A percentile compares a stretch with the other conserved stretches of the same genome.
Evolutionary conservation across 2,888 invertebrate genomes (phyloP).

Genomic region (Calliphora vomitoria): DNA sequence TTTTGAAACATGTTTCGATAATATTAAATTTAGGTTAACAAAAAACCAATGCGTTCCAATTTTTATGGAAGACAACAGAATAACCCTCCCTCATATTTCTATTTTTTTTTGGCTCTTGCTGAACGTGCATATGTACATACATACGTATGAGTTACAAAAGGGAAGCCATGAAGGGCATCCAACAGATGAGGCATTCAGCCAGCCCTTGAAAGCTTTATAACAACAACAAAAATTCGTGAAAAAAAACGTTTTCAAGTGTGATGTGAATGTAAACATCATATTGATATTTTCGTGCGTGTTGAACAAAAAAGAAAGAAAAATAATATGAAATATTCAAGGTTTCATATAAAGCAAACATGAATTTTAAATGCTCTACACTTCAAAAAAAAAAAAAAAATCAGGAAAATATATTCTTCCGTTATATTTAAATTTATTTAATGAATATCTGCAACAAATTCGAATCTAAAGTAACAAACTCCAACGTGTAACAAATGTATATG

Average conservation of each 20-base stretch:
- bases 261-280: constrained; percentile 37
- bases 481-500: background rate
- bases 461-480: too few species aligned
- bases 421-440: too few species aligned
- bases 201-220: constrained; percentile 5
- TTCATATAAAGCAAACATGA: background rate
- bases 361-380: background rate
- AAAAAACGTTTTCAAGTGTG: constrained; percentile 34
- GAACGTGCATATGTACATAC: background rate
- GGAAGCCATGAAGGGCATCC: constrained; percentile 24
- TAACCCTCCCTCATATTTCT: background rate
- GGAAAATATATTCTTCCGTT: too few species aligned
- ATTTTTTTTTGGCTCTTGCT: background rate
- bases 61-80: constrained; percentile 23
- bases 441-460: too few species aligned
- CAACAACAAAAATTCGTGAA: constrained; percentile 7
- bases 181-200: constrained; percentile 22
- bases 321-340: background rate
- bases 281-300: constrained; percentile 30
- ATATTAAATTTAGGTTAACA: constrained; percentile 49
- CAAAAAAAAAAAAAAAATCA: background rate
- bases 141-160: constrained; percentile 8
- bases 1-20: constrained; percentile 48
- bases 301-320: background rate
- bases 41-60: constrained; percentile 28